phyloP scores from a whole-genome alignment of 1,140 invertebrate genomes.

The Cydia fagiglandana region DNA sequence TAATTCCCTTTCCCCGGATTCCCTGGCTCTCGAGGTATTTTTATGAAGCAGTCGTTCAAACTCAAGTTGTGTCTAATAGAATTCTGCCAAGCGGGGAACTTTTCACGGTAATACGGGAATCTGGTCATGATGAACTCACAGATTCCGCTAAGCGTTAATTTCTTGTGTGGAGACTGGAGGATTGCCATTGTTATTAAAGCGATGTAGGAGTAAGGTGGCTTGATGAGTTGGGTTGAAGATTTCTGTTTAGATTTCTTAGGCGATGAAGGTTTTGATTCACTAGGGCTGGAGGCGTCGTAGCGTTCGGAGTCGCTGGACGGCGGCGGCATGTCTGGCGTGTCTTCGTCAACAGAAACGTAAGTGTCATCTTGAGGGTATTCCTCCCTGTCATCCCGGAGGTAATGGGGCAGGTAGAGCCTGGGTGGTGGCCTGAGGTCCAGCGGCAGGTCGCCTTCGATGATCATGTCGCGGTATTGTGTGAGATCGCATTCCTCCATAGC shows the following conservation, averaged over 20 bases:
- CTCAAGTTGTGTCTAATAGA: slow-evolving; percentile 98
- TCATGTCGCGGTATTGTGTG: slow-evolving; percentile 72
- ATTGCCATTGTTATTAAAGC: slow-evolving; percentile 99
- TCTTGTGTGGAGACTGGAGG: slow-evolving; percentile 97
- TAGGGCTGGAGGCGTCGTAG: slow-evolving; percentile 67
- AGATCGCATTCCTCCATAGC: slow-evolving; percentile 75
- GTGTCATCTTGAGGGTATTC: slow-evolving; percentile 68
- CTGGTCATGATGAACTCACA: slow-evolving; percentile 99
- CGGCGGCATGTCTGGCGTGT: slow-evolving; percentile 65
- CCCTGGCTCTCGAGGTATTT: slow-evolving; percentile 97
- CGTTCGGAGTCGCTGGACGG: slow-evolving; percentile 69
- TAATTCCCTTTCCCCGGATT: slow-evolving; percentile 99
- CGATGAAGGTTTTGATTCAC: slow-evolving; percentile 60
- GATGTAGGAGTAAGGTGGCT: slow-evolving; percentile 99
- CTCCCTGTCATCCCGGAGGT: slow-evolving; percentile 61
- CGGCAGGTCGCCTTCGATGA: slow-evolving; percentile 71
- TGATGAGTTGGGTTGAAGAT: slow-evolving; percentile 79
- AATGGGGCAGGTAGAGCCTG: slow-evolving; percentile 67
- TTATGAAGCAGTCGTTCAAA: slow-evolving; percentile 99
- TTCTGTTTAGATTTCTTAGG: slow-evolving; percentile 72
- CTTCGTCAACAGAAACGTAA: slow-evolving; percentile 73
- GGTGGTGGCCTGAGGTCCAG: slow-evolving; percentile 70
- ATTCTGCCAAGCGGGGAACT: slow-evolving; percentile 98
- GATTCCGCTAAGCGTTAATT: slow-evolving; percentile 97
- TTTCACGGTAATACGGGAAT: slow-evolving; percentile 97